phyloP scores from a whole-genome alignment of 2,888 invertebrate species.

The Cryptus armator region DNA sequence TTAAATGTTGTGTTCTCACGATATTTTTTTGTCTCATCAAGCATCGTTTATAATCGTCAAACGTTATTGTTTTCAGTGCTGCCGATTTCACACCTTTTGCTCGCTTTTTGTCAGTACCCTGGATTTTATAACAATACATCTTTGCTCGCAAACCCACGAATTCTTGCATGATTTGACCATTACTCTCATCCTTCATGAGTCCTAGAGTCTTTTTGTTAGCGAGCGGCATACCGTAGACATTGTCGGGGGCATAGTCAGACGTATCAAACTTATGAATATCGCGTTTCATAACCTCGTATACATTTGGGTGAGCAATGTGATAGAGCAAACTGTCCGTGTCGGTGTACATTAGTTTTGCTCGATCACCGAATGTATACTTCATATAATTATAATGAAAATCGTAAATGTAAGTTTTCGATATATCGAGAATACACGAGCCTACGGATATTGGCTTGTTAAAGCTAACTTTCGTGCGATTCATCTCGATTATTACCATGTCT shows the following conservation, averaged over 20 bases:
- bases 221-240: constrained; percentile 57
- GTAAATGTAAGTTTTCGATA: constrained; percentile 82
- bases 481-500: constrained; percentile 77
- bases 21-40: constrained; percentile 33
- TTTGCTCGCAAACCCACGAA: constrained; percentile 66
- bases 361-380: neutral
- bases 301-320: constrained; percentile 28
- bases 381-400: constrained; percentile 81
- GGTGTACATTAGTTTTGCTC: constrained; percentile 5
- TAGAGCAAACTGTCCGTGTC: constrained; percentile 34
- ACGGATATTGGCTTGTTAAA: constrained; percentile 62
- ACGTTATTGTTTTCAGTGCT: constrained; percentile 52
- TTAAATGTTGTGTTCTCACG: constrained; percentile 57
- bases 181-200: neutral
- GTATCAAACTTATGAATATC: constrained; percentile 62
- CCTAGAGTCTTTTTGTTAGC: constrained; percentile 59
- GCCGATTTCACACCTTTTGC: constrained; percentile 54
- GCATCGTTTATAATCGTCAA: constrained; percentile 56
- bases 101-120: constrained; percentile 40
- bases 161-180: neutral
- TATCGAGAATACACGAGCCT: constrained; percentile 48
- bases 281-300: too few species aligned
- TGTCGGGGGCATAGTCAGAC: constrained; percentile 60
- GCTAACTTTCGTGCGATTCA: constrained; percentile 70
- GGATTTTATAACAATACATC: constrained; percentile 68